Conservation (phyloP, 2,888 invertebrate genomes). For the Tipula vernalis region DNA sequence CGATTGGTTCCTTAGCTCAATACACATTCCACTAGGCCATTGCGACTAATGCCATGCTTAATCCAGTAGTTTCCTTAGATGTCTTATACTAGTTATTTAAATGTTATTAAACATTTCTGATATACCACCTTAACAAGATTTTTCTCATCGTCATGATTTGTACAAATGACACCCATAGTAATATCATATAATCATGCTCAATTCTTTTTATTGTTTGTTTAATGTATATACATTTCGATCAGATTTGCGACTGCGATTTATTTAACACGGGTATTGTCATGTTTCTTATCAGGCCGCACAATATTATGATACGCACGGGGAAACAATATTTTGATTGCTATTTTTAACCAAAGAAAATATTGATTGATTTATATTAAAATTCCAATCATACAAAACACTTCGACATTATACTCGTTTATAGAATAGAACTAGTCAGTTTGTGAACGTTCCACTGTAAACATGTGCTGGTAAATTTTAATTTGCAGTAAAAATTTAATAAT, state of each 20-base stretch:
- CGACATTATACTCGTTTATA: too few species aligned
- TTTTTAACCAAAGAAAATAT: not conserved
- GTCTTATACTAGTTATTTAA: too few species aligned
- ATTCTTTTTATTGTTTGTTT: too few species aligned
- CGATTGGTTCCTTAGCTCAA: too few species aligned
- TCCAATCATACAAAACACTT: not conserved
- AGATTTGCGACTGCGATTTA: not conserved
- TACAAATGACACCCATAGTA: not conserved
- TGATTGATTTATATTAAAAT: not conserved
- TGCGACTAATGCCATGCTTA: too few species aligned
- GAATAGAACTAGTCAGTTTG: too few species aligned
- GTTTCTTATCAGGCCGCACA: not conserved
- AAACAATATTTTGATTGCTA: not conserved
- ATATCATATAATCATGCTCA: not conserved
- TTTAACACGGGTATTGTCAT: not conserved
- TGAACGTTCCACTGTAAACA: not conserved
- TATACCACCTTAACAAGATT: too few species aligned
- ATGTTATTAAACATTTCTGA: too few species aligned
- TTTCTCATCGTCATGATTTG: not conserved
- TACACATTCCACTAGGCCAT: too few species aligned
- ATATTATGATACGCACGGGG: not conserved
- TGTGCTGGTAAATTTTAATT: not conserved
- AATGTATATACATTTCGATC: not conserved
- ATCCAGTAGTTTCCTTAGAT: too few species aligned
- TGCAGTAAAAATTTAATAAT: not conserved